phyloP scores from a whole-genome alignment of 2,113 vertebrate genomes.

The Maylandia zebra region DNA sequence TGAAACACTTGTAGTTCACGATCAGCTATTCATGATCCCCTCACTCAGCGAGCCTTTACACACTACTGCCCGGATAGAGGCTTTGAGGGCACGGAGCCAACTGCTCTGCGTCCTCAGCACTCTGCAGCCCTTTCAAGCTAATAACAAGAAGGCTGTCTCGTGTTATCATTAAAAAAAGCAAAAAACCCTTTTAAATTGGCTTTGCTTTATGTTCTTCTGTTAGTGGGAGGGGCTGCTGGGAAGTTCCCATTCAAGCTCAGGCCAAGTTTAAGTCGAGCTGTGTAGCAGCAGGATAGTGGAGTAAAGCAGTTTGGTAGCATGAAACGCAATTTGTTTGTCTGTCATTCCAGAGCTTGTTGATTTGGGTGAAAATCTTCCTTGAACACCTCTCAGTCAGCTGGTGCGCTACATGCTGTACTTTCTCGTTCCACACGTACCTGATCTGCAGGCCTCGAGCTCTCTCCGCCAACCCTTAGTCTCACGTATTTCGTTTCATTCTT shows the following conservation, averaged over 20 bases:
- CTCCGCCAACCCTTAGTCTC: background rate
- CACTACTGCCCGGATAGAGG: constrained; percentile 7
- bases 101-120: constrained; percentile 17
- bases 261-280: background rate
- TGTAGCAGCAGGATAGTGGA: background rate
- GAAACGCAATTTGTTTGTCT: background rate
- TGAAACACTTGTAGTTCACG: background rate
- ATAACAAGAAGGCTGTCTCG: constrained; percentile 21
- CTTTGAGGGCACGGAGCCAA: constrained; percentile 18
- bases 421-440: background rate
- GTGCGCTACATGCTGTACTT: background rate
- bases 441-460: background rate
- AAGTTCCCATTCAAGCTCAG: background rate
- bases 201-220: background rate
- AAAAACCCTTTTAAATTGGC: background rate
- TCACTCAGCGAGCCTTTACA: constrained; percentile 4
- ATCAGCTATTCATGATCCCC: background rate
- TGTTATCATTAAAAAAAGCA: constrained; percentile 2
- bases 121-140: constrained; percentile 33
- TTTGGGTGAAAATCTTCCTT: background rate
- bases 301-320: background rate
- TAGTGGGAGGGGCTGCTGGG: background rate
- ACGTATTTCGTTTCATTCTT: background rate
- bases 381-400: background rate
- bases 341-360: background rate